Conservation (phyloP, 53 echinoderm and acorn worm species). For the Holothuria leucospilota region DNA sequence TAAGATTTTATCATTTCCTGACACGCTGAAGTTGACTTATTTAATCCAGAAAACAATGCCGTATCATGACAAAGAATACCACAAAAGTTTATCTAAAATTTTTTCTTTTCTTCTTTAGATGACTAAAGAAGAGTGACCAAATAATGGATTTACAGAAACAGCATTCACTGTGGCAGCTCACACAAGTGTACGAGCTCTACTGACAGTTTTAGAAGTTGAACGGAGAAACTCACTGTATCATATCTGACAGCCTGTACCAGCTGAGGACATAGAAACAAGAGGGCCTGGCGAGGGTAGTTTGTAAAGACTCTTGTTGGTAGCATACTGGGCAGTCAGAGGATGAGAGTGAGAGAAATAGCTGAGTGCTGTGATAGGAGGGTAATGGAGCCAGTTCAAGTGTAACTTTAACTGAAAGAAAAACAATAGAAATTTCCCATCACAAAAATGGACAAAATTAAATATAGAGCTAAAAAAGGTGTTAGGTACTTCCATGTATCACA, state of each 20-base stretch:
- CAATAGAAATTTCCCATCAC: neutral
- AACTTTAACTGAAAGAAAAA: conserved; percentile 72
- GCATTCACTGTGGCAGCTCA: too few species aligned
- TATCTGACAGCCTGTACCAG: conserved; percentile 98
- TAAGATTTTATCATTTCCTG: too few species aligned
- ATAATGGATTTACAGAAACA: too few species aligned
- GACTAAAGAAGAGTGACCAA: too few species aligned
- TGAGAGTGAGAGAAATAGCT: conserved; percentile 89
- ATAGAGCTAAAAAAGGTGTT: neutral
- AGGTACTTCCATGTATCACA: neutral
- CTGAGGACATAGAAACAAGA: conserved; percentile 92
- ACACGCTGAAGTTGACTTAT: too few species aligned
- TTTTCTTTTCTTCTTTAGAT: too few species aligned
- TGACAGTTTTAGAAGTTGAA: too few species aligned
- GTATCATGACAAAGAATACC: too few species aligned
- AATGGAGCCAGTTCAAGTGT: conserved; percentile 86
- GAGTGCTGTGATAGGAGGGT: conserved; percentile 87
- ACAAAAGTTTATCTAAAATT: too few species aligned
- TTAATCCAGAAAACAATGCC: too few species aligned
- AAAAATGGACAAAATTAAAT: neutral
- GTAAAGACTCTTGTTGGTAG: conserved; percentile 84
- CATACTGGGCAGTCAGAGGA: conserved; percentile 96
- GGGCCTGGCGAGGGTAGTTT: conserved; percentile 82
- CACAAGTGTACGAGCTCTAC: too few species aligned
- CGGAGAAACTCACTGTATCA: conserved; percentile 70